A percentile compares a stretch with the other conserved stretches of the same genome.
Evolutionary conservation across 2,797 vertebrate species (phyloP).

Genomic region (Alauda arvensis): DNA sequence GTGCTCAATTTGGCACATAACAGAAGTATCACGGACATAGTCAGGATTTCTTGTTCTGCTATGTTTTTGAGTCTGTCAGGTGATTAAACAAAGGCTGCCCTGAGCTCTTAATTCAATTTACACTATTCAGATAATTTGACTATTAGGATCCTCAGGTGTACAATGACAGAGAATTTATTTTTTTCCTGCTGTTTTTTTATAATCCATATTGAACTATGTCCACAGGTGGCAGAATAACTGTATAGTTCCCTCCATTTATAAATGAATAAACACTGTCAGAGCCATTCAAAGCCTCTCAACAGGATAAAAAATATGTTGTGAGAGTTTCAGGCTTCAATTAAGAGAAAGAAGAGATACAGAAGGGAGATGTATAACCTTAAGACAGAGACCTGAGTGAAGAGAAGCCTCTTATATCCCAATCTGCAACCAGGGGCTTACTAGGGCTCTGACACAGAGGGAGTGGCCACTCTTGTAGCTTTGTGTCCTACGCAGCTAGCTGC

Average conservation of each 20-base stretch:
- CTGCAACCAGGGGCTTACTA: neutral
- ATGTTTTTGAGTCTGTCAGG: neutral
- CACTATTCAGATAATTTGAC: fast-evolving
- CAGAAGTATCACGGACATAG: neutral
- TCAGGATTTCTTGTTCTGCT: neutral
- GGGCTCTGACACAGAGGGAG: neutral
- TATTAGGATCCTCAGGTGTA: neutral
- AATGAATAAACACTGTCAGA: neutral
- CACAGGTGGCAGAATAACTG: neutral
- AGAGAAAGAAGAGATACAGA: neutral
- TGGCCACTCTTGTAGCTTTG: neutral
- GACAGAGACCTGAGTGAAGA: neutral
- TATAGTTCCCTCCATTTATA: neutral
- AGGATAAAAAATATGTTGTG: neutral
- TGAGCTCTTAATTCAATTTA: neutral
- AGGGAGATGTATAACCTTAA: neutral
- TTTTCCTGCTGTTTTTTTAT: neutral
- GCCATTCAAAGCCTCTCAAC: neutral
- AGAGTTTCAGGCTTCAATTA: neutral
- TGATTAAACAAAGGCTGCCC: neutral
- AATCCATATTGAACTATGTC: neutral
- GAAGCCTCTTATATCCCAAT: neutral
- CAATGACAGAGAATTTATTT: neutral
- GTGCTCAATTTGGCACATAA: neutral
- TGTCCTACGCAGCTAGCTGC: neutral